Conservation (phyloP, 2,888 invertebrate species). For the Papilio protenor region DNA sequence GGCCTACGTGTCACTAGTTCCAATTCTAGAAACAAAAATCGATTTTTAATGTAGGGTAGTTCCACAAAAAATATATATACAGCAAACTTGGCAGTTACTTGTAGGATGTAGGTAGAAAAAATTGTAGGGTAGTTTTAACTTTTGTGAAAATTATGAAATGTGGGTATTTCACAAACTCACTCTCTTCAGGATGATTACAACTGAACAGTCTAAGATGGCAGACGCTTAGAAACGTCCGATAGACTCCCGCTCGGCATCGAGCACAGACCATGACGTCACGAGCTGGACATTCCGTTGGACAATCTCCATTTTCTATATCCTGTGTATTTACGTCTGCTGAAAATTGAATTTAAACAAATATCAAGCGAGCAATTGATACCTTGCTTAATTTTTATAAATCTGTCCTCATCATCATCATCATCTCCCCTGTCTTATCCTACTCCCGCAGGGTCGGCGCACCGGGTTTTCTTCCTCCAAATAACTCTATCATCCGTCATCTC, state of each 20-base stretch:
- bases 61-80: neutral
- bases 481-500: no score
- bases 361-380: no score
- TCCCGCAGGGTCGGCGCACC: no score
- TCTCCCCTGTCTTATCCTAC: no score
- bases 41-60: neutral
- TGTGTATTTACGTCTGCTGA: neutral
- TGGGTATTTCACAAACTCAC: conserved; percentile 51
- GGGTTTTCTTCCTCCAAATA: no score
- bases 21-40: conserved; percentile 52
- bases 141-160: neutral
- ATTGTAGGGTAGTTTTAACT: neutral
- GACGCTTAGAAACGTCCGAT: conserved; percentile 62
- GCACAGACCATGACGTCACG: conserved; percentile 64
- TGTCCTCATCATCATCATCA: no score
- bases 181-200: conserved; percentile 56
- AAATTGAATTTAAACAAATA: neutral
- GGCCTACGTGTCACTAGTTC: conserved; percentile 57
- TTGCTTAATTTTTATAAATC: no score
- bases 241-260: conserved; percentile 59
- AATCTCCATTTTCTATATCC: conserved; percentile 50
- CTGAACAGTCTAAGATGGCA: conserved; percentile 67
- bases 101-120: neutral
- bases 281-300: conserved; percentile 59
- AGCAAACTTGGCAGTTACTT: neutral